A percentile compares a stretch with the other conserved stretches of the same genome.
Conservation (phyloP, 1,140 invertebrate genomes). For the Bombus confusus region DNA sequence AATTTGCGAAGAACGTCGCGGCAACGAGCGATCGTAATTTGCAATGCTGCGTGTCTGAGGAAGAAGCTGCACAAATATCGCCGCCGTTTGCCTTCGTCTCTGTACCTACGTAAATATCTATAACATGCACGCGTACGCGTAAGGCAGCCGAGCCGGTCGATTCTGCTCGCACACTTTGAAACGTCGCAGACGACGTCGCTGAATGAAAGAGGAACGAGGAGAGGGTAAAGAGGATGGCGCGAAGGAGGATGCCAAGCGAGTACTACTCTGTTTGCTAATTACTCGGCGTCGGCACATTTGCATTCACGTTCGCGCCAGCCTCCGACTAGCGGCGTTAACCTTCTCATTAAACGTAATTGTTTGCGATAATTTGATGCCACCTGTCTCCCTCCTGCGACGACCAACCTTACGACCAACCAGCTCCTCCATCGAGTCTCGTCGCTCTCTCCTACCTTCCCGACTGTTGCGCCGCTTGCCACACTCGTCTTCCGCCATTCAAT, state of each 20-base stretch:
- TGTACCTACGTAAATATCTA: constrained; percentile 21
- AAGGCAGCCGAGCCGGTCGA: constrained; percentile 15
- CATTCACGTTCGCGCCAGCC: constrained; percentile 70
- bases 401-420: constrained; percentile 53
- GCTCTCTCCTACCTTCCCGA: constrained; percentile 42
- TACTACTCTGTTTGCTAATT: constrained; percentile 74
- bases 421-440: constrained; percentile 53
- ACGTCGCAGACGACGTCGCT: background rate
- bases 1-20: background rate
- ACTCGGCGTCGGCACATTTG: constrained; percentile 76
- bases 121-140: background rate
- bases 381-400: constrained; percentile 62
- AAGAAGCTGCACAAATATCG: background rate
- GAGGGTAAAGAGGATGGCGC: background rate
- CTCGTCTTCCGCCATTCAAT: constrained; percentile 35
- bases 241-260: constrained; percentile 41
- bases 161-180: constrained; percentile 12
- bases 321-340: constrained; percentile 72
- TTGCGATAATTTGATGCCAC: constrained; percentile 79
- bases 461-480: constrained; percentile 54
- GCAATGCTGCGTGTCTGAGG: background rate
- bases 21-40: too few relatives aligned
- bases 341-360: constrained; percentile 80
- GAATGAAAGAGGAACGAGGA: background rate
- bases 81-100: background rate